A percentile compares a stretch with the other conserved stretches of the same genome.
Conservation (phyloP, 2,113 vertebrate genomes). For the Carollia perspicillata region DNA sequence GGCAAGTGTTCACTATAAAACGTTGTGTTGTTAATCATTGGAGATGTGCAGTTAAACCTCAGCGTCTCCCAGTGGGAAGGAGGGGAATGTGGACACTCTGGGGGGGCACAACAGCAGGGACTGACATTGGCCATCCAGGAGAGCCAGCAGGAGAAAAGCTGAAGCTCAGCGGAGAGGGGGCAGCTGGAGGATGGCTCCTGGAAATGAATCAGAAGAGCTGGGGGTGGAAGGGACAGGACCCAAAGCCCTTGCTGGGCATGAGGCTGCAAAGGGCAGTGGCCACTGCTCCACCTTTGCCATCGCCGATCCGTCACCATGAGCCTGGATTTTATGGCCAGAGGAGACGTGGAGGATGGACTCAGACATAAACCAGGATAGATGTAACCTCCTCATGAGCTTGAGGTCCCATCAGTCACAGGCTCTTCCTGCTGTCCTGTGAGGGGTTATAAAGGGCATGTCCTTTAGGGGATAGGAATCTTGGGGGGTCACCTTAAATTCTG, state of each 20-base stretch:
- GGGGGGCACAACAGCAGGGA: too few species aligned
- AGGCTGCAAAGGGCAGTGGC: background rate
- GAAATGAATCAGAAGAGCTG: accelerated
- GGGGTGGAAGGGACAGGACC: too few species aligned
- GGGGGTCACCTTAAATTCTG: background rate
- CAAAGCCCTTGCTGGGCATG: background rate
- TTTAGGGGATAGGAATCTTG: background rate
- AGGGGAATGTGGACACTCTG: background rate
- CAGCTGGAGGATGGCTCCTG: background rate
- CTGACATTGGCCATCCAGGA: background rate
- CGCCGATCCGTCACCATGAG: background rate
- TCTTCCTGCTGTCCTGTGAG: background rate
- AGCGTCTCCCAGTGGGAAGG: background rate
- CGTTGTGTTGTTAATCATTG: background rate
- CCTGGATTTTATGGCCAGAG: background rate
- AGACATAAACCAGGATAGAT: background rate
- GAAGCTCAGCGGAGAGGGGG: background rate
- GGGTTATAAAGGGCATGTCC: too few species aligned
- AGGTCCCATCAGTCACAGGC: background rate
- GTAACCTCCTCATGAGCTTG: background rate
- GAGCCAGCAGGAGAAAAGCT: background rate
- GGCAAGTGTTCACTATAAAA: background rate
- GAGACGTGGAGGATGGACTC: background rate
- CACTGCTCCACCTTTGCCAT: background rate
- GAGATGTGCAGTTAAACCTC: background rate